Percentiles rank a stretch among this genome's conserved stretches.
phyloP scores from a whole-genome alignment of 2,888 invertebrate species.

The Dryococelus australis region DNA sequence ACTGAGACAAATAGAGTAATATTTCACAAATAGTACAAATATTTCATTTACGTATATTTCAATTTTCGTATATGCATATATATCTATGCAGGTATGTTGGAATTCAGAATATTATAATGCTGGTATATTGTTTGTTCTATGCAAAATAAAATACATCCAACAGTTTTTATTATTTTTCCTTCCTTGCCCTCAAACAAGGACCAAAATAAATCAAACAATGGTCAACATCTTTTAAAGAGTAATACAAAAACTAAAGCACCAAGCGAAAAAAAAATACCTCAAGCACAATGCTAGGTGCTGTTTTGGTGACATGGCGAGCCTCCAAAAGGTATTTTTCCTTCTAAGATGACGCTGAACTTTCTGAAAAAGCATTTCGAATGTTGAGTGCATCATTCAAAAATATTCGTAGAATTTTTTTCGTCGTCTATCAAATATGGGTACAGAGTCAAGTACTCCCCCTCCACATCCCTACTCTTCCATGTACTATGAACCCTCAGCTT shows the following conservation, averaged over 20 bases:
- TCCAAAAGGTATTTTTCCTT: background rate
- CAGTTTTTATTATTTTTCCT: too few species aligned
- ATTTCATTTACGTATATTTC: too few species aligned
- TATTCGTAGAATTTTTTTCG: slow-evolving; percentile 11
- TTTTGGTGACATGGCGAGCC: background rate
- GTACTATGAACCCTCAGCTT: background rate
- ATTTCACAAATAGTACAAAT: too few species aligned
- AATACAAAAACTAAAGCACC: background rate
- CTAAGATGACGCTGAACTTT: background rate
- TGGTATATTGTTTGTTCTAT: background rate
- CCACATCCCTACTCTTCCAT: background rate
- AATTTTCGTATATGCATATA: too few species aligned
- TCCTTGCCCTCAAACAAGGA: too few species aligned
- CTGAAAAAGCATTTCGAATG: background rate
- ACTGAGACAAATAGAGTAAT: too few species aligned
- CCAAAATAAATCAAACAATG: too few species aligned
- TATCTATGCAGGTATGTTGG: too few species aligned
- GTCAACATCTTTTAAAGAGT: too few species aligned
- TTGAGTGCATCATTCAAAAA: background rate
- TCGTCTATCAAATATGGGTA: background rate
- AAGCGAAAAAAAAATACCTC: background rate
- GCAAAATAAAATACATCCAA: background rate
- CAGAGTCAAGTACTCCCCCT: background rate
- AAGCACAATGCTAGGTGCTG: background rate
- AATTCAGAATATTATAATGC: too few species aligned